These are phyloP conservation scores for Coleophora deauratella DNA, from an alignment of 2,888 invertebrate species.

Conservation along the genomic window DNA sequence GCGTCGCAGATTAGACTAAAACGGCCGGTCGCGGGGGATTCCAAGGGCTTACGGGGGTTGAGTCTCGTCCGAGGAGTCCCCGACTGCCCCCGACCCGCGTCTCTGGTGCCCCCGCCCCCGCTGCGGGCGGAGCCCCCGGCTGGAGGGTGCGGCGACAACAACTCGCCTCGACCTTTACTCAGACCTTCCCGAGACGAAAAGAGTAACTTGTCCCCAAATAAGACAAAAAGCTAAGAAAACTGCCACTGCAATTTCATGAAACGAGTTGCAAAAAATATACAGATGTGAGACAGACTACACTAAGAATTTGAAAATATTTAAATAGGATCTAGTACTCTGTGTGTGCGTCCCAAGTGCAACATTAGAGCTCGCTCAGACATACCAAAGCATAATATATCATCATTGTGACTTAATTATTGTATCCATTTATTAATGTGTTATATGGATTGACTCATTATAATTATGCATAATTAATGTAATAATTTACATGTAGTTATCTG, in stretches of 20 bases:
- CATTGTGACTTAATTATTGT: conserved; percentile 33
- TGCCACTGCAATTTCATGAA: neutral
- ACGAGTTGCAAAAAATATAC: too few species aligned
- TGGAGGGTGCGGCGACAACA: conserved; percentile 58
- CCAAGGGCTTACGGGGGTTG: conserved; percentile 66
- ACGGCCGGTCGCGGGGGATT: conserved; percentile 78
- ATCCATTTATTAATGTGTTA: too few species aligned
- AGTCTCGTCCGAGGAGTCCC: conserved; percentile 69
- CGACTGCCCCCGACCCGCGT: conserved; percentile 59
- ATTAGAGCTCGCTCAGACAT: conserved; percentile 75
- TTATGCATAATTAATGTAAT: too few species aligned
- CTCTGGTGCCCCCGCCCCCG: conserved; percentile 81
- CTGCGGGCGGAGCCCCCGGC: conserved; percentile 75
- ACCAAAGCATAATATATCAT: conserved; percentile 31
- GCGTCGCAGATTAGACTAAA: conserved; percentile 82
- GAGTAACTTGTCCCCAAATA: conserved; percentile 35
- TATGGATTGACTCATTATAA: too few species aligned
- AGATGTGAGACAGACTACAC: conserved; percentile 5
- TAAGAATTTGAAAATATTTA: neutral
- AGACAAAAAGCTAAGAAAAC: too few species aligned
- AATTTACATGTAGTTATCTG: too few species aligned
- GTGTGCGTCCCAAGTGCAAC: conserved; percentile 81
- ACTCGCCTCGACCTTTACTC: conserved; percentile 73
- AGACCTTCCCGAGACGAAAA: conserved; percentile 84
- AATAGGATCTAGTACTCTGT: conserved; percentile 67